phyloP scores from a whole-genome alignment of 2,113 vertebrate genomes.

The Pteruthius melanotis region DNA sequence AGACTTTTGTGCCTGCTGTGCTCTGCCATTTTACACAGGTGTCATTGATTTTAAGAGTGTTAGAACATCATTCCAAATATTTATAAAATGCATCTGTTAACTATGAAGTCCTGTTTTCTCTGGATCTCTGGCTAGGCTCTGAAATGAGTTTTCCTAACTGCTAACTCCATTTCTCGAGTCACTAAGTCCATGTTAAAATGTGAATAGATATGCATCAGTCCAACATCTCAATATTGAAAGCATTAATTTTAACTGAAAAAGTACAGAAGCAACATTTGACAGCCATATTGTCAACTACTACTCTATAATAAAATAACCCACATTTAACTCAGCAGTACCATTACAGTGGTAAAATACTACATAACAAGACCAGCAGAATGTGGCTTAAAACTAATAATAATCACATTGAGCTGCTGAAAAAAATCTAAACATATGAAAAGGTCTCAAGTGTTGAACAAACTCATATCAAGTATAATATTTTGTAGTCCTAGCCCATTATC shows the following conservation, averaged over 20 bases:
- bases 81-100: slow-evolving; percentile 50
- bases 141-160: slow-evolving; percentile 12
- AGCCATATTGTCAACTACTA: neutral
- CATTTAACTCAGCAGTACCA: neutral
- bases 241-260: neutral
- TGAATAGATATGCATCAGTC: neutral
- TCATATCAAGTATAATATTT: neutral
- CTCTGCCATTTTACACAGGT: slow-evolving; percentile 42
- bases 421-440: neutral
- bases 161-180: neutral
- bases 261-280: neutral
- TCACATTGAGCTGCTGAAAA: neutral
- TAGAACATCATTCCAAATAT: slow-evolving; percentile 57
- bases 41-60: slow-evolving; percentile 49
- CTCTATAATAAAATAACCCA: neutral
- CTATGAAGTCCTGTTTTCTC: slow-evolving; percentile 32
- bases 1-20: slow-evolving; percentile 46
- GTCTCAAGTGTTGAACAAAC: neutral
- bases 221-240: neutral
- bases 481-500: neutral
- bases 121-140: neutral
- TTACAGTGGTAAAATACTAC: neutral
- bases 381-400: neutral
- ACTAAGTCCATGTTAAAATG: neutral
- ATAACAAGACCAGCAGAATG: neutral